Base-by-base conservation (phyloP, 2,113 vertebrate genomes). In the Grammomys surdaster region DNA sequence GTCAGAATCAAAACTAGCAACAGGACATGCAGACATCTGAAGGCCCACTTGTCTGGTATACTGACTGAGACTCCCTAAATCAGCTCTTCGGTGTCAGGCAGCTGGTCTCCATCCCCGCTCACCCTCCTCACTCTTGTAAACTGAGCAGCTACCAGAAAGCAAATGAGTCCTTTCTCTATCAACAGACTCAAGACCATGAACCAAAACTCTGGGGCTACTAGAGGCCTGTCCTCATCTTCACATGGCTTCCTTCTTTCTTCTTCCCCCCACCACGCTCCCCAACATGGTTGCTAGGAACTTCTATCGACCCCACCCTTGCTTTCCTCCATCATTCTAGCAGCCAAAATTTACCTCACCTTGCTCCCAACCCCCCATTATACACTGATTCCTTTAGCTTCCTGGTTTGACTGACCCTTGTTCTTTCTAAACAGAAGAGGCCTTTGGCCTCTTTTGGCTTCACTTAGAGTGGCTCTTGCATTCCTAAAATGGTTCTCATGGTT, bases 341-440 rank as follows among this genome's bases (percentile, higher is more conserved):
- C 36, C n/a, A n/a, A n/a, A 40, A 40, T 43, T 36, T 75, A 5
- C 20, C 28, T 92, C 26, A 6, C 48, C 56, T 51, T 26, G 9
- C 2, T 16, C 31, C 24, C 20, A 28, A 5, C 12, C 56, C 5
- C 31, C 7, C 11, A 2, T 24, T 19, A 40, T 26, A 92, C 20
- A 69, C 65, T 31, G 28, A 65, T 36, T 81, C 69, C 56, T 43
- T 76, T 60, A 10, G 43, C 12, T 28, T 43, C 17, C 17, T 33
- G 4, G 20, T 28, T 86, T 65, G 70, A 20, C 31, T 87, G 54
- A 36, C 76, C 43, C 65, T 54, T 36, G 10, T 67, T 90, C 22
- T 51, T 89, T 87, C 36, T 26, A 51, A 88, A 88, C 87, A 70
- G 46, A 86, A 33, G 67, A 73, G 76, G 36, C 75, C 65, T 80